Conservation (phyloP, 1,140 invertebrate species). For the Leptinotarsa defecta region DNA sequence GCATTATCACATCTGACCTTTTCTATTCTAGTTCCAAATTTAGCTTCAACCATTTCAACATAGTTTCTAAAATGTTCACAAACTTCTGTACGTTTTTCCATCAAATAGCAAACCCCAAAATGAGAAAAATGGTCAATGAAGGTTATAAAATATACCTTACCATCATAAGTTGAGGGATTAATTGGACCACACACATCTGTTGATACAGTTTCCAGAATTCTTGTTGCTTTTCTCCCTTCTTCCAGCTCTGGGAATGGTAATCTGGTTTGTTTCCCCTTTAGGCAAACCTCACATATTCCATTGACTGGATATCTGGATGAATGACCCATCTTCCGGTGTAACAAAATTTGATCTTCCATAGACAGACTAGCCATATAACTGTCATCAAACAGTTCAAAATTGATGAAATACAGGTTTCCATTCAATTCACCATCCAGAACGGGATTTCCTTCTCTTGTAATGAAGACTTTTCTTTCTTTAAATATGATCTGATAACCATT, state of each 20-base stretch:
- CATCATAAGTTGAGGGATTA: constrained; percentile 43
- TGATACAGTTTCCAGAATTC: constrained; percentile 49
- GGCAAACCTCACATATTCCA: constrained; percentile 36
- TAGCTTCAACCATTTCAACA: constrained; percentile 40
- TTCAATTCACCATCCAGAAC: no score
- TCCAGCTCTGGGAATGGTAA: constrained; percentile 23
- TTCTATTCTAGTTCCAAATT: constrained; percentile 46
- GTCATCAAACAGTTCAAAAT: no score
- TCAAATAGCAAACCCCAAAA: constrained; percentile 50
- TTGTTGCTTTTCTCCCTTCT: constrained; percentile 22
- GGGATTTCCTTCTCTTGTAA: neutral
- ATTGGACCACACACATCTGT: constrained; percentile 55
- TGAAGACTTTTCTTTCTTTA: no score
- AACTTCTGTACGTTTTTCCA: constrained; percentile 49
- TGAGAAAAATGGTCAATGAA: constrained; percentile 56
- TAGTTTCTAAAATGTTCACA: constrained; percentile 47
- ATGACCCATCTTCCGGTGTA: constrained; percentile 34
- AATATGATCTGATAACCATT: no score
- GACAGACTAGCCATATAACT: neutral
- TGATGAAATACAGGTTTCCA: no score
- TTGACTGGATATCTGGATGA: constrained; percentile 17
- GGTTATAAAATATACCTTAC: constrained; percentile 53
- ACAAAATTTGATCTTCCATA: constrained; percentile 1
- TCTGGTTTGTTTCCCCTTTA: constrained; percentile 33
- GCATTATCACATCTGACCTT: constrained; percentile 33